Base-by-base conservation (phyloP, 1,140 invertebrate genomes). In the Scaptomyza graminum region DNA sequence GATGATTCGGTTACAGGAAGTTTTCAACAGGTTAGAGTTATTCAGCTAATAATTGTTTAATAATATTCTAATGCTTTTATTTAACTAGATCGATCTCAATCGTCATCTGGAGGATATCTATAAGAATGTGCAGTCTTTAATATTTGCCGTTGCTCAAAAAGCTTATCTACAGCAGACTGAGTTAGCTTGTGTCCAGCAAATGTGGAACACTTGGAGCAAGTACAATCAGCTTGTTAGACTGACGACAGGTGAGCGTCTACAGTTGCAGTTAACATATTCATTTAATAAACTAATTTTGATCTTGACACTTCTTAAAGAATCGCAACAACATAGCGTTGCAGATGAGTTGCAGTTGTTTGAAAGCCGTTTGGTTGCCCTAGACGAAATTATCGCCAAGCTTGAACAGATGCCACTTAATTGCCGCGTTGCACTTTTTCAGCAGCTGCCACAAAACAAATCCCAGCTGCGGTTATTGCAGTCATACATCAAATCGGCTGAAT, bases 1-100 rank as follows among this genome's bases (percentile, higher is more conserved):
- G 91, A 92, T 56, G 91, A 92, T 49, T 92, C 91, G 0, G 91
- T 92, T 0, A 92, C 90, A 8, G 91, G 90, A 6, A 92, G 88
- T 66, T 92, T 92, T 49, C 91, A 90, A 60, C 91, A 92, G 80
- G 91, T 91, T 5, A 41, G 6, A 12, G 12, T 16, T 6, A 5
- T 3, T 46, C 1, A 9, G 31, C 9, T 9, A 34, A 34, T 34
- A 34, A 5, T 31, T 9, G 7, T 3, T 1, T 34, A 9, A 34
- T 8, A 9, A 11, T 46, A 13, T 50, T 15, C 13, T 11, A 7
- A 6, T 1, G 4, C 1, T 22, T 34, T 13, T 68, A 66, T 93
- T 83, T 94, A 95, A 94, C 83, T 94, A 95, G 94, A 94, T 59
- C 25, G 95, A 96, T 91, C 94, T 96, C 51, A 95, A 94, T 78